Percentiles rank a stretch among this genome's conserved stretches.
Evolutionary conservation across 2,113 vertebrate species (phyloP).

Genomic region (Trematocara unimaculatum): DNA sequence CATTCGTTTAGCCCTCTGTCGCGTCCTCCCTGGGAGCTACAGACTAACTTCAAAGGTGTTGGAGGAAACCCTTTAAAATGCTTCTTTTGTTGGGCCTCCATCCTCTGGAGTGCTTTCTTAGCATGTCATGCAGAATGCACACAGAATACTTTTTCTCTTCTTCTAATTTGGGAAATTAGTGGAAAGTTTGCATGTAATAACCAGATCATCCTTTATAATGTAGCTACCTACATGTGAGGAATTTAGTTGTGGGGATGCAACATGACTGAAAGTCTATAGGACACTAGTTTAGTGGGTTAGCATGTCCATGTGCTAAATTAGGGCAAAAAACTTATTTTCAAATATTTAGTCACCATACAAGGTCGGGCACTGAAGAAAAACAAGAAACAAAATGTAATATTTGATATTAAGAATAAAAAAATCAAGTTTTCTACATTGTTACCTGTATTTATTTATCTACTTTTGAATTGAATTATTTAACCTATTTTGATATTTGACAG

Average conservation of each 20-base stretch:
- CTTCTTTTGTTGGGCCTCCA: not conserved
- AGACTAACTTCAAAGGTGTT: conserved; percentile 56
- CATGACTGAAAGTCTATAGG: not conserved
- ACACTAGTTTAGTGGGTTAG: not conserved
- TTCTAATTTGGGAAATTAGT: not conserved
- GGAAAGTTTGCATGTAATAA: not conserved
- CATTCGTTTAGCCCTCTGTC: conserved; percentile 32
- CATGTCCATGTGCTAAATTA: not conserved
- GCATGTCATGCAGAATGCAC: not conserved
- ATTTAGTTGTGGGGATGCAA: not conserved
- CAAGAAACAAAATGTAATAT: not conserved
- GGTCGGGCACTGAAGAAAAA: not conserved
- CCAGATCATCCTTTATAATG: not conserved
- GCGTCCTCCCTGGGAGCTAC: conserved; percentile 23
- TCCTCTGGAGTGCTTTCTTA: conserved; percentile 18
- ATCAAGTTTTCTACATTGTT: not conserved
- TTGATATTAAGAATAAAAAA: not conserved
- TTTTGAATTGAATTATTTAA: not conserved
- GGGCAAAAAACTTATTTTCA: not conserved
- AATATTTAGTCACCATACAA: not conserved
- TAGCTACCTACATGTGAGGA: not conserved
- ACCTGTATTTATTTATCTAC: not conserved
- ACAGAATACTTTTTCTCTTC: not conserved
- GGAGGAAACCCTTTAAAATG: conserved; percentile 23
- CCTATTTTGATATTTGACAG: not conserved